Evolutionary conservation across 2,113 vertebrate genomes (phyloP).

Genomic region (Synodontis membranacea): DNA sequence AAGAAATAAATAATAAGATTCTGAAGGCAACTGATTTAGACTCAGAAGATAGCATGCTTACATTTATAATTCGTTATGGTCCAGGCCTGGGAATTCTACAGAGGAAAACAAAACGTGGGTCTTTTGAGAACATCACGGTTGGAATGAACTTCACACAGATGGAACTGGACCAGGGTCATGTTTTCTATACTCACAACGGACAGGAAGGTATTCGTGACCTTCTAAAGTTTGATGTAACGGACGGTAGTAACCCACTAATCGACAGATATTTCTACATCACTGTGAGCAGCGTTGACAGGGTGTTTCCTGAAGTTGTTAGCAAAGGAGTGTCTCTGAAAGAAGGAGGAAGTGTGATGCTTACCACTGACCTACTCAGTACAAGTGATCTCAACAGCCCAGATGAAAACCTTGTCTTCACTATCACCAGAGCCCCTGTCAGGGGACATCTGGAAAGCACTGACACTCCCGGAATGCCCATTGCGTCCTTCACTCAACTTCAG

Average conservation of each 20-base stretch:
- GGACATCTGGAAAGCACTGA: constrained; percentile 93
- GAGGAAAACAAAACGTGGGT: constrained; percentile 68
- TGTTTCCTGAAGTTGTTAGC: constrained; percentile 92
- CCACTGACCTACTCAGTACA: constrained; percentile 91
- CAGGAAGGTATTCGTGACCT: constrained; percentile 86
- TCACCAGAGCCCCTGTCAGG: constrained; percentile 85
- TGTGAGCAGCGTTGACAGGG: constrained; percentile 81
- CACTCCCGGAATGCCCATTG: constrained; percentile 79
- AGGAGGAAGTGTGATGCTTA: constrained; percentile 87
- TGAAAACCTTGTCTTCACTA: constrained; percentile 87
- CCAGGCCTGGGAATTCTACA: constrained; percentile 85
- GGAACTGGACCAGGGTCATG: constrained; percentile 81
- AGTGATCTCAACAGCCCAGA: constrained; percentile 93
- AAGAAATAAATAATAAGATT: constrained; percentile 78
- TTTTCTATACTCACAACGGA: constrained; percentile 84
- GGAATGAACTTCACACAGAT: constrained; percentile 94
- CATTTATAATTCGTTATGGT: constrained; percentile 80
- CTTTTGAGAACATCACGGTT: constrained; percentile 81
- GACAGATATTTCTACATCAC: constrained; percentile 94
- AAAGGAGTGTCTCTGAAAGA: constrained; percentile 93
- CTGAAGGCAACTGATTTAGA: constrained; percentile 92
- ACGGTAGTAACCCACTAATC: constrained; percentile 88
- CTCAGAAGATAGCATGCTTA: constrained; percentile 84
- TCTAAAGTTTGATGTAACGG: constrained; percentile 92
- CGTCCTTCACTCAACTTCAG: constrained; percentile 88